These are phyloP conservation scores for Philotrypesis tridentata DNA, from an alignment of 1,140 invertebrate genomes.

Conservation along the genomic window DNA sequence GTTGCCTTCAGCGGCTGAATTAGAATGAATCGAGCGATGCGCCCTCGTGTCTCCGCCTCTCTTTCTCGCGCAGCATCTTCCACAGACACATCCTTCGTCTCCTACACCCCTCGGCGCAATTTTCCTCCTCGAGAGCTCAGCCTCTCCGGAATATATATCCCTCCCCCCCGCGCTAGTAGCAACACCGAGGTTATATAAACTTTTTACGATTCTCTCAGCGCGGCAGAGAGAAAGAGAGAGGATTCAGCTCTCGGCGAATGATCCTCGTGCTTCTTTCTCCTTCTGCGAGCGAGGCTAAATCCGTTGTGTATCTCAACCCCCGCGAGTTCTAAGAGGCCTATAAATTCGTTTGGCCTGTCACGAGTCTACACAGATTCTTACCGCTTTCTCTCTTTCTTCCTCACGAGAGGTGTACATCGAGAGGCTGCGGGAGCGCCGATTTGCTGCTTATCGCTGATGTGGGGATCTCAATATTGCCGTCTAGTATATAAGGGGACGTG, in stretches of 20 bases:
- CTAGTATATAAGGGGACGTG: not conserved
- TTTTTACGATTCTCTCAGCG: slow-evolving; percentile 71
- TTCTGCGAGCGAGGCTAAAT: slow-evolving; percentile 64
- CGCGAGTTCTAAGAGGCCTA: slow-evolving; percentile 69
- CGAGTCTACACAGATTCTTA: slow-evolving; percentile 19
- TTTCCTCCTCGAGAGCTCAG: not conserved
- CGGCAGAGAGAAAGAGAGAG: slow-evolving; percentile 44
- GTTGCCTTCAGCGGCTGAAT: slow-evolving; percentile 72
- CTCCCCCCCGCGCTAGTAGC: slow-evolving; percentile 27
- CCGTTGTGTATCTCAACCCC: slow-evolving; percentile 73
- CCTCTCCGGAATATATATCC: slow-evolving; percentile 1
- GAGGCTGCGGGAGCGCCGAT: slow-evolving; percentile 67
- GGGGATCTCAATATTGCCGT: slow-evolving; percentile 47
- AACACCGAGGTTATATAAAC: slow-evolving; percentile 68
- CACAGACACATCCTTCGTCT: not conserved
- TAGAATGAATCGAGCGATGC: slow-evolving; percentile 70
- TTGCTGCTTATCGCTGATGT: slow-evolving; percentile 62
- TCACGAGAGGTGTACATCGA: too few species aligned
- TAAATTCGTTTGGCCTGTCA: slow-evolving; percentile 74
- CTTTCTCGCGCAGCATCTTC: slow-evolving; percentile 11
- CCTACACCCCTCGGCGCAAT: not conserved
- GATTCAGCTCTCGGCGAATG: slow-evolving; percentile 51
- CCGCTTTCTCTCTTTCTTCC: slow-evolving; percentile 25
- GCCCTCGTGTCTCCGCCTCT: slow-evolving; percentile 57
- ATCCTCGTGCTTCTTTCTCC: slow-evolving; percentile 51